Evolutionary conservation across 2,113 vertebrate genomes (phyloP).

Genomic region (Tragelaphus scriptus): DNA sequence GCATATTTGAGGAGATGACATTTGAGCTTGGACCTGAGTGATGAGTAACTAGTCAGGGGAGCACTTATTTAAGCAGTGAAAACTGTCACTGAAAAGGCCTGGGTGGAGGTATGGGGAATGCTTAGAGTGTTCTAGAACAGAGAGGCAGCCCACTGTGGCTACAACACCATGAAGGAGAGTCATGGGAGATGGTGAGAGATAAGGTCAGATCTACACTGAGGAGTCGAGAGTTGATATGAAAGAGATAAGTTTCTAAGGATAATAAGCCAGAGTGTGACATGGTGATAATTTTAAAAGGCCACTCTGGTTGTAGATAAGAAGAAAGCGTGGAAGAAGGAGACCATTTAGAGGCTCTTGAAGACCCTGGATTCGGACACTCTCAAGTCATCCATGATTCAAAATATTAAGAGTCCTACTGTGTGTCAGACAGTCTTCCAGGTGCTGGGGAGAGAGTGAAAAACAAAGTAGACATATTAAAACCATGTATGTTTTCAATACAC

Average conservation of each 20-base stretch:
- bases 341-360: not conserved
- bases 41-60: not conserved
- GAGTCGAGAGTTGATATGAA: not conserved
- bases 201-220: not conserved
- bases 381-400: not conserved
- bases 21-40: not conserved
- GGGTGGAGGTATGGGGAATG: accelerated
- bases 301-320: not conserved
- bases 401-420: not conserved
- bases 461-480: not conserved
- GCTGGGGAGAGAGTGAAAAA: not conserved
- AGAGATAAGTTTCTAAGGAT: too few relatives aligned
- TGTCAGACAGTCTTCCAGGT: not conserved
- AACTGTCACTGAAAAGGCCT: not conserved
- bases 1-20: not conserved
- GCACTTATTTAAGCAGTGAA: too few relatives aligned
- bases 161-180: not conserved
- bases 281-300: not conserved
- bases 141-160: not conserved
- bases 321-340: not conserved
- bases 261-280: not conserved
- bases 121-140: not conserved
- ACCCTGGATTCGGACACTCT: not conserved
- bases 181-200: not conserved
- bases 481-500: not conserved